Conservation (phyloP, 2,797 vertebrate genomes). For the Mormyrops boulengeri region DNA sequence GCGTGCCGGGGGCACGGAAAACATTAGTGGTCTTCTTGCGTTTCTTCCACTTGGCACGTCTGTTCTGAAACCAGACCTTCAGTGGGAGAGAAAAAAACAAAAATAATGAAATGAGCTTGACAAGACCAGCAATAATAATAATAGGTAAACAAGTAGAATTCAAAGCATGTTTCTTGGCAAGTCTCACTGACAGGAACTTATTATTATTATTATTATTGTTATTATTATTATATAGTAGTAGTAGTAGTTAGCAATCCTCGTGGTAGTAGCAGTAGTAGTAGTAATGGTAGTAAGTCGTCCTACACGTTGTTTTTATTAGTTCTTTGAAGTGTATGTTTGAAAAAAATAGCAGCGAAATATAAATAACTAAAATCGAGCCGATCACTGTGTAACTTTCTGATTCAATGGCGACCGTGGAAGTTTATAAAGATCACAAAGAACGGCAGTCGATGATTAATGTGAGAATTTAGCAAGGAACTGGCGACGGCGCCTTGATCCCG, state of each 20-base stretch:
- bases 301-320: not conserved
- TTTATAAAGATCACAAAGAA: constrained; percentile 89
- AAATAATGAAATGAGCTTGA: not conserved
- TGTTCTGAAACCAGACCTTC: constrained; percentile 97
- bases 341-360: not conserved
- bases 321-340: not conserved
- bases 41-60: constrained; percentile 98
- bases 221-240: not conserved
- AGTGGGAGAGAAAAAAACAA: constrained; percentile 7
- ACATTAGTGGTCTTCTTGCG: constrained; percentile 98
- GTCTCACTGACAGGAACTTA: not conserved
- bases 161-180: not conserved
- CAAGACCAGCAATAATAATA: not conserved
- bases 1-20: constrained; percentile 84
- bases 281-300: not conserved
- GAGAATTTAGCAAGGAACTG: constrained; percentile 80
- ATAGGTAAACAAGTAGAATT: not conserved
- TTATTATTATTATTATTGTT: not conserved
- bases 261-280: not conserved
- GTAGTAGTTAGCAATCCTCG: not conserved
- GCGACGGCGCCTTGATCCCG: constrained; percentile 84
- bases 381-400: not conserved
- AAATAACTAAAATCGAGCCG: not conserved
- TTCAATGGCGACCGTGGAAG: constrained; percentile 28
- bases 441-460: constrained; percentile 84